Evolutionary conservation across 2,113 vertebrate genomes (phyloP), one percentile per base, ranked within the genome.

Genomic region (Melanotaenia duboulayi): DNA sequence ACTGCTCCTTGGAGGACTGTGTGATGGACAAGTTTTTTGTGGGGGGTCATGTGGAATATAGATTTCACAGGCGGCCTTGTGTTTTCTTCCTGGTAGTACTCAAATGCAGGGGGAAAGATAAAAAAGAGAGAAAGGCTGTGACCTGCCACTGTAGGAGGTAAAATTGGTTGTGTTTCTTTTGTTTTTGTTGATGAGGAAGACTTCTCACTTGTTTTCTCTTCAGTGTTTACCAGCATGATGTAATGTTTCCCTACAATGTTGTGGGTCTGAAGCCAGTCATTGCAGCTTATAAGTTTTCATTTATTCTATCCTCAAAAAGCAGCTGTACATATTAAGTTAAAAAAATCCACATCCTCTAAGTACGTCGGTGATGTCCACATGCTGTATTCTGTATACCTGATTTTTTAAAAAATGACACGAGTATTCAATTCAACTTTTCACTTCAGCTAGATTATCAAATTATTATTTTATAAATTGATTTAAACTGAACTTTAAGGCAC

Each of bases 1-100:
- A 48, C 17, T 48, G 78, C 39, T 77, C 67, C 42, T 4, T 40
- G 35, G 76, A 67, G 78, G 59, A 12, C 49, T 8, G 65, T 39
- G 60, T 83, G 88, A 81, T 84, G 73, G 50, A 87, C 19, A 74
- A 82, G 65, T 65, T 42, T n/a, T 25, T 51, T 58, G 14, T 6
- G 44, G 19, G 44, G 44, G 44, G 44, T 48, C 13, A n/a, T 9
- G 16, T 48, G 68, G 32, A 80, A 56, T 60, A 68, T 4, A 57
- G 61, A 56, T 51, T 56, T 68, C 73, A 74, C 66, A 62, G 68
- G 50, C 67, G 81, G 28, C 62, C 65, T 24, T 71, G 55, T 14
- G n/a, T n/a, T 74, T 67, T 55, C 64, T 60, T 52, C 28, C 16
- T 50, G 25, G 52, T 51, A 59, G 57, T 74, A 32, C 49, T 67